phyloP scores from a whole-genome alignment of 2,113 vertebrate genomes.

The Leiothrix lutea region DNA sequence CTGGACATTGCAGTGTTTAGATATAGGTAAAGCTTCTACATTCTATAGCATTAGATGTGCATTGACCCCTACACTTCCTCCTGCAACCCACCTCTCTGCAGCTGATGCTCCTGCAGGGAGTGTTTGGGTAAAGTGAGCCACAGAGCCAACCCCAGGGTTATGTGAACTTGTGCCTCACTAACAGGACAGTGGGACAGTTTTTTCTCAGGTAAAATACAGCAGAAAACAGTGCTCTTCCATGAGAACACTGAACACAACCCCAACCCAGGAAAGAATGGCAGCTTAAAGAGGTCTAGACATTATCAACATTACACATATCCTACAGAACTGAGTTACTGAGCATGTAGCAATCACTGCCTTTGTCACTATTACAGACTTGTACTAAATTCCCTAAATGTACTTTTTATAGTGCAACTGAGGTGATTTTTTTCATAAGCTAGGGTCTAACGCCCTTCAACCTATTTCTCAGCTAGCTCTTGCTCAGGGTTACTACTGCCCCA shows the following conservation, averaged over 20 bases:
- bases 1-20: background rate
- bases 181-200: background rate
- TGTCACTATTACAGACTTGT: background rate
- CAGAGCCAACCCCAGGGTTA: background rate
- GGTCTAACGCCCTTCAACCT: background rate
- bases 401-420: background rate
- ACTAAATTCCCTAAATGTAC: background rate
- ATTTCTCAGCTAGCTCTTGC: background rate
- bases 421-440: conserved; percentile 27
- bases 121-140: background rate
- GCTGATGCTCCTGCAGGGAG: background rate
- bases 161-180: background rate
- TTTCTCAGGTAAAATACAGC: conserved; percentile 12
- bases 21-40: background rate
- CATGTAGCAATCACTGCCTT: conserved; percentile 48
- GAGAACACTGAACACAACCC: background rate
- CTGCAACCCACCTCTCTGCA: background rate
- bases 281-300: conserved; percentile 11
- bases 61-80: background rate
- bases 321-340: background rate
- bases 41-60: background rate
- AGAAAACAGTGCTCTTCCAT: background rate
- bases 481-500: background rate
- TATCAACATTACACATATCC: background rate
- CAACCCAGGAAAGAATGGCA: conserved; percentile 43